These are phyloP conservation scores for Calephelis virginiensis DNA, from an alignment of 1,140 invertebrate species.

Conservation along the genomic window DNA sequence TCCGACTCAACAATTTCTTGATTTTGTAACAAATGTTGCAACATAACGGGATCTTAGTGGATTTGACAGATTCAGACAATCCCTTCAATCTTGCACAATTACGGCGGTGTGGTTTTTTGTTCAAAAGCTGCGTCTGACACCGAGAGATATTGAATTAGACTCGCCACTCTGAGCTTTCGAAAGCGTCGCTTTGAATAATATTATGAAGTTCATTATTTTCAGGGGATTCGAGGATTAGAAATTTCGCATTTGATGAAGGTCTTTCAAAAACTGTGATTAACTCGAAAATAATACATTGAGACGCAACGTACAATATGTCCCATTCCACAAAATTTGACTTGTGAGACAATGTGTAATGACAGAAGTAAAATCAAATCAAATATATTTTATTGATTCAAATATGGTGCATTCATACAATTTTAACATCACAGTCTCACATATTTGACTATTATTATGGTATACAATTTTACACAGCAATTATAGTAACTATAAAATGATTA, in stretches of 20 bases:
- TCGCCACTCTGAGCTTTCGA: slow-evolving; percentile 10
- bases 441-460: too few species aligned
- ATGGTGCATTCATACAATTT: too few species aligned
- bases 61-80: slow-evolving; percentile 33
- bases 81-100: slow-evolving; percentile 26
- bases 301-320: too few species aligned
- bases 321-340: too few species aligned
- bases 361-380: too few species aligned
- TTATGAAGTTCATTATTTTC: slow-evolving; percentile 4
- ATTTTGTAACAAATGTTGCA: slow-evolving; percentile 37
- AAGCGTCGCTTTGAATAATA: slow-evolving; percentile 13
- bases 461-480: too few species aligned
- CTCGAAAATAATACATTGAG: too few species aligned
- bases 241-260: slow-evolving; percentile 3
- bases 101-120: slow-evolving; percentile 23
- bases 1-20: too few species aligned
- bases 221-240: slow-evolving; percentile 21
- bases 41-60: slow-evolving; percentile 50
- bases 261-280: not conserved
- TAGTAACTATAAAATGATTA: too few species aligned
- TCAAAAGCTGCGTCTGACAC: slow-evolving; percentile 4
- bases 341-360: too few species aligned
- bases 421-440: too few species aligned
- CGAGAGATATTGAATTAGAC: slow-evolving; percentile 11
- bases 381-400: too few species aligned